Base-by-base conservation (phyloP, 2,888 invertebrate species). In the Cryptus armator region DNA sequence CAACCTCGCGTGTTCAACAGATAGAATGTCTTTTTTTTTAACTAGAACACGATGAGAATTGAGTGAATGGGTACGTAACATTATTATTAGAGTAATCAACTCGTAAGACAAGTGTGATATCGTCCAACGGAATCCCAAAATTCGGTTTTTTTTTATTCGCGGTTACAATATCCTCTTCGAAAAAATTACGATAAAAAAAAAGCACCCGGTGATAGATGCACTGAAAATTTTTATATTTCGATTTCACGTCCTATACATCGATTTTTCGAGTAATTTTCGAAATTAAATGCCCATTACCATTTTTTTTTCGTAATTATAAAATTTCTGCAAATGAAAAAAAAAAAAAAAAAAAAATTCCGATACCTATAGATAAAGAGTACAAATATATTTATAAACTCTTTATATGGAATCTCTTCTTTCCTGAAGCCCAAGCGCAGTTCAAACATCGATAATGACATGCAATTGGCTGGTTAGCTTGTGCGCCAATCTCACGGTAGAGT, bases 371-470 rank as follows among this genome's bases (percentile, higher is more conserved):
- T 9, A 5, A 19, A 48, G 12, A 48, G 48, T 48, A n/a, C 1
- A 48, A 48, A 10, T 48, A 48, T n/a, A 12, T 48, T 12, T 48
- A 48, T 48, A 7, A 14, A 14, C 2, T 14, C n/a, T 14, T 14
- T n/a, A n/a, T 48, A 48, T 48, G 0, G 48, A 48, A 10, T n/a
- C 2, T 9, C 12, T 29, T 29, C 10, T 62, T 62, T 32, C 14
- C 14, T 14, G 59, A 32, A 32, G 59, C 59, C 29, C 4, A 14
- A 32, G 29, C 59, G n/a, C 14, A 32, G 59, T 62, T 14, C n/a
- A n/a, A 29, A 29, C 29, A 62, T 62, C 32, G 59, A 62, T 62
- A 62, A 62, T 62, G 24, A 14, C 32, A 62, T 32, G 59, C 59
- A 62, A 62, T 62, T 62, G 59, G 29, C 32, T 62, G 5, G 59